Evolutionary conservation across 2,797 vertebrate genomes (phyloP).

Genomic region (Sebastes itinus): DNA sequence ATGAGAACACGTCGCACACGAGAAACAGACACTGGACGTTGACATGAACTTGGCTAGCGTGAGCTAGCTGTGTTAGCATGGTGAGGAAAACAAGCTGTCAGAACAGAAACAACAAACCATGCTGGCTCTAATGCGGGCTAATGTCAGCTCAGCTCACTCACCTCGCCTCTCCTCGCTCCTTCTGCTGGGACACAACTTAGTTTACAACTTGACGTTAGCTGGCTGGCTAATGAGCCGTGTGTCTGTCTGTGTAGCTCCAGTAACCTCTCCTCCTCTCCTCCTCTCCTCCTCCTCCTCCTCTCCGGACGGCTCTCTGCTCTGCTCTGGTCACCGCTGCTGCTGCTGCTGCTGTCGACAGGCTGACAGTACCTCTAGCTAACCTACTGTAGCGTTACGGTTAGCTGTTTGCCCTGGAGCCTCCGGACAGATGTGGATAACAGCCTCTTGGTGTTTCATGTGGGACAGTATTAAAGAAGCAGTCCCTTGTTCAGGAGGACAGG

Average conservation of each 20-base stretch:
- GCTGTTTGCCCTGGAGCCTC: neutral
- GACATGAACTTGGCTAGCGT: conserved; percentile 46
- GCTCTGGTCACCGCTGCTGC: neutral
- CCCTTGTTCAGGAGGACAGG: neutral
- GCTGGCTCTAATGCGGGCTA: conserved; percentile 15
- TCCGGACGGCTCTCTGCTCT: neutral
- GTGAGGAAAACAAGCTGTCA: conserved; percentile 29
- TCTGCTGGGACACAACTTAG: neutral
- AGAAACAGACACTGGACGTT: neutral
- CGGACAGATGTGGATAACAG: neutral
- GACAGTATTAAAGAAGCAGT: neutral
- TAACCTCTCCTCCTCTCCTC: conserved; percentile 9
- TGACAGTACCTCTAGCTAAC: neutral
- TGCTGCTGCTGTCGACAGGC: conserved; percentile 7
- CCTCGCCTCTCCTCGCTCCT: neutral
- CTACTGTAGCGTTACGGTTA: neutral
- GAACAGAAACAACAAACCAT: conserved; percentile 22
- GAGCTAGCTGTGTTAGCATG: conserved; percentile 48
- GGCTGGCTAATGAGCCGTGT: conserved; percentile 13
- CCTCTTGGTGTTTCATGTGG: neutral
- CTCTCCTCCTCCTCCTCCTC: neutral
- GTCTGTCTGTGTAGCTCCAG: conserved; percentile 8
- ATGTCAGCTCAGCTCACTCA: conserved; percentile 23
- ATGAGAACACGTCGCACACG: neutral
- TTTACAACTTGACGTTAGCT: conserved; percentile 19